phyloP scores from a whole-genome alignment of 2,888 invertebrate genomes.

The Parthenolecanium corni region DNA sequence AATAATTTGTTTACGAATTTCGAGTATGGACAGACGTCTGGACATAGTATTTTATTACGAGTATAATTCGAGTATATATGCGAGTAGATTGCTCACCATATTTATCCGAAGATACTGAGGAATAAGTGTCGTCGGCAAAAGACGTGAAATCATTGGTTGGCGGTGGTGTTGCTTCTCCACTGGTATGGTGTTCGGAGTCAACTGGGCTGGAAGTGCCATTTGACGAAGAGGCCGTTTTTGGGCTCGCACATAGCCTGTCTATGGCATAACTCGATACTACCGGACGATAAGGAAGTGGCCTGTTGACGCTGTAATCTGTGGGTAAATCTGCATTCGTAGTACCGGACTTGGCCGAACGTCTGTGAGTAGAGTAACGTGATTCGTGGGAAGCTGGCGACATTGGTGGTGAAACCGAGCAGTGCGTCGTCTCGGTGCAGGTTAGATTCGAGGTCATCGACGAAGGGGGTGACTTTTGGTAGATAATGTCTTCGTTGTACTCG shows the following conservation, averaged over 20 bases:
- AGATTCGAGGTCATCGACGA: conserved; percentile 4
- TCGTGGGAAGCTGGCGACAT: conserved; percentile 22
- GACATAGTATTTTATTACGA: no score
- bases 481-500: conserved; percentile 22
- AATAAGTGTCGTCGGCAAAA: conserved; percentile 7
- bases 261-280: conserved; percentile 15
- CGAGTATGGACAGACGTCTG: no score
- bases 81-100: no score
- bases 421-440: neutral
- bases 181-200: conserved; percentile 10
- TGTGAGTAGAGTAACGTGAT: neutral
- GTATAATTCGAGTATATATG: no score
- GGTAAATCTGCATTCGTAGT: neutral
- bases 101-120: conserved; percentile 4
- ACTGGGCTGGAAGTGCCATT: conserved; percentile 20
- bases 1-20: no score
- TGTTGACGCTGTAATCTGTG: conserved; percentile 18
- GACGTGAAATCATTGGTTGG: conserved; percentile 3
- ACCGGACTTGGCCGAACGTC: neutral
- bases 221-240: conserved; percentile 17
- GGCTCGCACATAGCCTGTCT: conserved; percentile 18
- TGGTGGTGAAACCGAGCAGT: conserved; percentile 6
- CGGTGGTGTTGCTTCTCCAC: conserved; percentile 2
- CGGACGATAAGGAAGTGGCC: conserved; percentile 2
- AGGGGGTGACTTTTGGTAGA: conserved; percentile 8